phyloP scores from a whole-genome alignment of 2,888 invertebrate species.

The Salticus scenicus region DNA sequence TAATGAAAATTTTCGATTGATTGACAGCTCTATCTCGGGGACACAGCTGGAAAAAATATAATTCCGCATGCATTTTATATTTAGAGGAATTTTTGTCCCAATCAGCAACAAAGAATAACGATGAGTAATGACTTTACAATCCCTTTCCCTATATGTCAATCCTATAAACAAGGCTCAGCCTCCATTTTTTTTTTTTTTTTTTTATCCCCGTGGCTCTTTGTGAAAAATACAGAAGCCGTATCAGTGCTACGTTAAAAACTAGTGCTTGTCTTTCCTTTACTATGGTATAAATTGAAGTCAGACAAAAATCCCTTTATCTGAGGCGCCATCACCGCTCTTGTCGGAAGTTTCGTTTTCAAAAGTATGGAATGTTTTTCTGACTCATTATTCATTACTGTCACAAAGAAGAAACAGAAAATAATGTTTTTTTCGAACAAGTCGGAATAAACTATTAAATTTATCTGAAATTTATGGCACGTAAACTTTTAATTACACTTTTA shows the following conservation, averaged over 20 bases:
- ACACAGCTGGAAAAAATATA: too few species aligned
- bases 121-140: constrained; percentile 1
- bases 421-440: too few species aligned
- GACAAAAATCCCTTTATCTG: constrained; percentile 15
- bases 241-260: constrained; percentile 43
- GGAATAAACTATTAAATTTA: too few species aligned
- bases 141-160: constrained; percentile 22
- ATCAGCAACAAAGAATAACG: constrained; percentile 6
- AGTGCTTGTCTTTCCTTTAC: not conserved
- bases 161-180: constrained; percentile 35
- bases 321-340: constrained; percentile 1
- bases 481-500: too few species aligned
- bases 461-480: too few species aligned
- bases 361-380: not conserved
- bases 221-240: constrained; percentile 31
- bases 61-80: too few species aligned
- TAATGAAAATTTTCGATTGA: too few species aligned
- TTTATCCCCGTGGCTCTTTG: constrained; percentile 15
- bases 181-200: too few species aligned
- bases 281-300: not conserved
- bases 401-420: not conserved
- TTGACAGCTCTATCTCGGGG: too few species aligned
- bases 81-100: too few species aligned
- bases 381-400: not conserved
- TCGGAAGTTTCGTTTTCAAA: not conserved